These are phyloP conservation scores for Platypus cylindrus DNA, from an alignment of 2,888 invertebrate genomes.

Conservation along the genomic window DNA sequence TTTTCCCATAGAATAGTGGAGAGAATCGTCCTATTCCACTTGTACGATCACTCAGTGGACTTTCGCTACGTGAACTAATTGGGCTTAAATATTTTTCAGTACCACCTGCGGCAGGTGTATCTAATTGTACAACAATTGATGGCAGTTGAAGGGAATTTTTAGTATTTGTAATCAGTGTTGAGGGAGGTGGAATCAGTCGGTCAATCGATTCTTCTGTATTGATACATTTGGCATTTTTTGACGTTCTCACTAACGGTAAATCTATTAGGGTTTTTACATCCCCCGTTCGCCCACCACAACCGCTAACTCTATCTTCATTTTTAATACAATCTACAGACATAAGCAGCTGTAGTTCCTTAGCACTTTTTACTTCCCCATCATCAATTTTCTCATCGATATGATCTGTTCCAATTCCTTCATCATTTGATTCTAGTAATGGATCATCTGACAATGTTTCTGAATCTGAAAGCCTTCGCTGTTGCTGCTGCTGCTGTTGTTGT, in stretches of 20 bases:
- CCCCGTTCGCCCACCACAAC: no score
- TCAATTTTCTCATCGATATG: conserved; percentile 56
- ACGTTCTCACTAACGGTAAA: conserved; percentile 33
- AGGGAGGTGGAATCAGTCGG: conserved; percentile 22
- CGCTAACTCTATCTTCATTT: no score
- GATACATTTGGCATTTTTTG: conserved; percentile 42
- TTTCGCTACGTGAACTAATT: conserved; percentile 66
- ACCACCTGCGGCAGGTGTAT: conserved; percentile 27
- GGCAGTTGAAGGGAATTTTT: conserved; percentile 45
- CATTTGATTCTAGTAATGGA: conserved; percentile 56
- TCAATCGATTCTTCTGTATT: conserved; percentile 44
- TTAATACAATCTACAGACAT: conserved; percentile 34
- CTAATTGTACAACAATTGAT: conserved; percentile 45
- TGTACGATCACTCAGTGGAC: conserved; percentile 62
- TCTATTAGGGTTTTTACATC: conserved; percentile 35
- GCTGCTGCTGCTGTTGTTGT: conserved; percentile 22
- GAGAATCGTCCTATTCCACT: conserved; percentile 52
- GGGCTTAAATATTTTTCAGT: conserved; percentile 45
- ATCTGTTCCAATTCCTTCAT: conserved; percentile 68
- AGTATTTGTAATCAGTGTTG: conserved; percentile 11
- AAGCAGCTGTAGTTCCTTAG: conserved; percentile 46
- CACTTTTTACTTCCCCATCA: conserved; percentile 53
- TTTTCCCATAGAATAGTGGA: conserved; percentile 57
- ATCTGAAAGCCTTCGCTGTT: conserved; percentile 52
- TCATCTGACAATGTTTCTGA: conserved; percentile 65